phyloP scores from a whole-genome alignment of 2,888 invertebrate species.

The Harpagoxenus sublaevis region DNA sequence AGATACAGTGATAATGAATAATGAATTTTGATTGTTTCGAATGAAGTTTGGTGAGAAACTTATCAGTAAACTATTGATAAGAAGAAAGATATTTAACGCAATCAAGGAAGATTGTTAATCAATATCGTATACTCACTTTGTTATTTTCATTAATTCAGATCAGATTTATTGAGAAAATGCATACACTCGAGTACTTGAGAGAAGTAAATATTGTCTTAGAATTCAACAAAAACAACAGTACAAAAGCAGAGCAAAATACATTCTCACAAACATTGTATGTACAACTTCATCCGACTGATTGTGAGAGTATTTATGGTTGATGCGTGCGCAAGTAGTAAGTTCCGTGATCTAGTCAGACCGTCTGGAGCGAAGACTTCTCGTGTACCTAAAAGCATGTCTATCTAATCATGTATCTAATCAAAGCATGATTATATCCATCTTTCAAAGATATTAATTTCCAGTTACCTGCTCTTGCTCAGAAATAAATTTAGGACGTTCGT shows the following conservation, averaged over 20 bases:
- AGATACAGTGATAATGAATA: conserved; percentile 6
- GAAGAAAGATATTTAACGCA: background rate
- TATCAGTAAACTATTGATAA: background rate
- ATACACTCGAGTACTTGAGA: background rate
- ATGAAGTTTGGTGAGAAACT: background rate
- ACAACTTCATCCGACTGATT: background rate
- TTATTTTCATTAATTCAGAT: background rate
- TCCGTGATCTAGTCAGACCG: conserved; percentile 40
- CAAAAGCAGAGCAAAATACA: background rate
- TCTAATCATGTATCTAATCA: background rate
- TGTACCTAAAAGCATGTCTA: background rate
- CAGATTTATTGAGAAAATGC: background rate
- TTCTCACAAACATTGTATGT: background rate
- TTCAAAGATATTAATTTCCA: background rate
- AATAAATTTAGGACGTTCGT: background rate
- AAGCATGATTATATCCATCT: background rate
- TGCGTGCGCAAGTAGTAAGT: conserved; percentile 47
- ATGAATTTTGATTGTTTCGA: conserved; percentile 10
- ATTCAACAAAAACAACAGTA: background rate
- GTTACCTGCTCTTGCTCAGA: background rate
- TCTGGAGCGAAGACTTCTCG: background rate
- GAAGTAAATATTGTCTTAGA: background rate
- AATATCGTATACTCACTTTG: background rate
- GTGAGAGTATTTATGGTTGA: conserved; percentile 5
- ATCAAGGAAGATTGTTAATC: background rate